Evolutionary conservation across 2,888 invertebrate species (phyloP).

Genomic region (Petrophora chlorosata): DNA sequence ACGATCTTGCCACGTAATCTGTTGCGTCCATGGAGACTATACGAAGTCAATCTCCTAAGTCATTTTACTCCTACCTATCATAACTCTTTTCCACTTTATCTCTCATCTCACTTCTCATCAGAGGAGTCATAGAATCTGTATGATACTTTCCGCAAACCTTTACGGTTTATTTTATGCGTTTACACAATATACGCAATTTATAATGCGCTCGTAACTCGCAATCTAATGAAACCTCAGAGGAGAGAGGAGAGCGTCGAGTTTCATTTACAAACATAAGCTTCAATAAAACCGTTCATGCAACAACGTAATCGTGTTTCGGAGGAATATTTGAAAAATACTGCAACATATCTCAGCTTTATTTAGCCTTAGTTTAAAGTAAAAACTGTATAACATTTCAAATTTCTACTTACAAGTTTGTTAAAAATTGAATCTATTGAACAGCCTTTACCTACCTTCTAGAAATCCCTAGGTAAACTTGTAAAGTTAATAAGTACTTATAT

Average conservation of each 20-base stretch:
- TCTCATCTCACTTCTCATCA: slow-evolving; percentile 8
- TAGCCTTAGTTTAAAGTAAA: neutral
- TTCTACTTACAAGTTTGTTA: no score
- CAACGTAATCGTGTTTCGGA: neutral
- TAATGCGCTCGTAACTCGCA: slow-evolving; percentile 10
- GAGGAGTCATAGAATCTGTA: slow-evolving; percentile 6
- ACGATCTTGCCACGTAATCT: no score
- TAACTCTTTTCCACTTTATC: neutral
- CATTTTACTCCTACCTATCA: no score
- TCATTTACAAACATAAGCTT: slow-evolving; percentile 8
- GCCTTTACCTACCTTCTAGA: no score
- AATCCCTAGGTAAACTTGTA: no score
- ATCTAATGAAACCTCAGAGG: slow-evolving; percentile 5
- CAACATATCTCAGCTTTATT: no score
- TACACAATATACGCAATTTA: slow-evolving; percentile 11
- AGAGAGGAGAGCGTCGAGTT: neutral
- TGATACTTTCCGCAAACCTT: slow-evolving; percentile 16
- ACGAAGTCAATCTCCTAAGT: no score
- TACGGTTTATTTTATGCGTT: slow-evolving; percentile 27
- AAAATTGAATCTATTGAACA: no score
- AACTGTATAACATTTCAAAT: no score
- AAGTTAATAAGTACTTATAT: no score
- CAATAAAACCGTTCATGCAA: neutral
- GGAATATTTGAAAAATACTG: slow-evolving; percentile 6
- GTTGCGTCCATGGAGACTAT: no score